Percentiles rank a stretch among this genome's conserved stretches.
Conservation (phyloP, 1,140 invertebrate genomes). For the Oedothorax gibbosus region DNA sequence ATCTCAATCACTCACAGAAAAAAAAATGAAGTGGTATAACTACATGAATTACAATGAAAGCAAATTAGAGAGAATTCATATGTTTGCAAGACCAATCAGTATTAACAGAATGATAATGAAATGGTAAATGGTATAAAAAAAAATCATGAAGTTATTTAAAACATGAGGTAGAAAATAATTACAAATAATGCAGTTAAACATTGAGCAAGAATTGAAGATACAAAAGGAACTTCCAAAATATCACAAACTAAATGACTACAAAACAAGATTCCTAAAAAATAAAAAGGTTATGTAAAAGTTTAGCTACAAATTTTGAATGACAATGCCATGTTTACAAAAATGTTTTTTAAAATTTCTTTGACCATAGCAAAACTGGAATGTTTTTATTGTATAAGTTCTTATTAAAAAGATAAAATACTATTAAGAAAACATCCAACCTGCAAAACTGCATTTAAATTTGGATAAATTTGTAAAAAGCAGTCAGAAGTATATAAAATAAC, state of each 20-base stretch:
- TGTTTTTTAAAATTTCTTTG: constrained; percentile 23
- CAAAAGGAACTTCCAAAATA: constrained; percentile 57
- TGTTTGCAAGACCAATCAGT: no score
- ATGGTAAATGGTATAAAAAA: constrained; percentile 8
- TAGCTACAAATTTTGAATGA: constrained; percentile 37
- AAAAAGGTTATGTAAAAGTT: constrained; percentile 29
- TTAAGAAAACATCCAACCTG: no score
- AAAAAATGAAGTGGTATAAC: constrained; percentile 34
- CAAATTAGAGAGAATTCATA: not conserved
- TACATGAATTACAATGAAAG: constrained; percentile 48
- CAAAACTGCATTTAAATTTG: no score
- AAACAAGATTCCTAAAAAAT: constrained; percentile 45
- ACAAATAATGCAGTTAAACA: constrained; percentile 39
- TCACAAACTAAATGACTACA: constrained; percentile 56
- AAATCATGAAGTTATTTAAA: constrained; percentile 33
- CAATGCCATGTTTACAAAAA: constrained; percentile 20
- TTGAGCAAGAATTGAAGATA: constrained; percentile 41
- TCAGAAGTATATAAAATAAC: no score
- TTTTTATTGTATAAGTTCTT: not conserved
- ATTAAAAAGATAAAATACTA: constrained; percentile 39
- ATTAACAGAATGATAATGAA: no score
- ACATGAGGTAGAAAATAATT: constrained; percentile 54
- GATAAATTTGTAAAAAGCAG: no score
- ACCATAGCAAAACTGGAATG: constrained; percentile 49
- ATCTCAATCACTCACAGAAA: constrained; percentile 38